Conservation (phyloP, 2,888 invertebrate genomes). For the Eupelmus urozonus region DNA sequence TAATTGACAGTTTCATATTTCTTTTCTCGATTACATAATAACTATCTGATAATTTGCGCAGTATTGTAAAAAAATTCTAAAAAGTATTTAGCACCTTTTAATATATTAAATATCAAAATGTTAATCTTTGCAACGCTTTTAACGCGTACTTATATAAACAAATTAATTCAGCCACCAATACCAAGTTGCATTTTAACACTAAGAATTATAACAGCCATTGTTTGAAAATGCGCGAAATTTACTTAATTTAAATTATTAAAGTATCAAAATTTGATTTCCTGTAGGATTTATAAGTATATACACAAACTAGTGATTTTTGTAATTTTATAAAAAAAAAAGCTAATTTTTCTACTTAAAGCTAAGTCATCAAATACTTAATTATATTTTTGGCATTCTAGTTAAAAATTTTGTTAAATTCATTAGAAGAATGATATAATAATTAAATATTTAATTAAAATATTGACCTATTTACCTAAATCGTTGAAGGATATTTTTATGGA, state of each 20-base stretch:
- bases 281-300: too few relatives aligned
- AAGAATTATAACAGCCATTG: constrained; percentile 1
- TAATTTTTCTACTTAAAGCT: constrained; percentile 15
- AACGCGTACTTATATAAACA: background rate
- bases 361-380: background rate
- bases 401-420: constrained; percentile 20
- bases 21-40: constrained; percentile 23
- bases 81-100: constrained; percentile 21
- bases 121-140: constrained; percentile 2
- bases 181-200: background rate
- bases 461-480: background rate
- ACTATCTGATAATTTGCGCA: constrained; percentile 25
- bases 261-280: constrained; percentile 4
- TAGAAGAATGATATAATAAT: constrained; percentile 9
- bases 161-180: constrained; percentile 20
- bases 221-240: constrained; percentile 12
- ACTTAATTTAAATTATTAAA: background rate
- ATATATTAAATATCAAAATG: constrained; percentile 31
- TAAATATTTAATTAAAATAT: constrained; percentile 29
- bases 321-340: constrained; percentile 4
- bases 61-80: constrained; percentile 29
- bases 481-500: constrained; percentile 13
- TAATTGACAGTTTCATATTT: constrained; percentile 20
- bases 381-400: constrained; percentile 6
- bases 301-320: background rate